Base-by-base conservation (phyloP, 2,888 invertebrate genomes). In the Macrosoma leucophasiata region DNA sequence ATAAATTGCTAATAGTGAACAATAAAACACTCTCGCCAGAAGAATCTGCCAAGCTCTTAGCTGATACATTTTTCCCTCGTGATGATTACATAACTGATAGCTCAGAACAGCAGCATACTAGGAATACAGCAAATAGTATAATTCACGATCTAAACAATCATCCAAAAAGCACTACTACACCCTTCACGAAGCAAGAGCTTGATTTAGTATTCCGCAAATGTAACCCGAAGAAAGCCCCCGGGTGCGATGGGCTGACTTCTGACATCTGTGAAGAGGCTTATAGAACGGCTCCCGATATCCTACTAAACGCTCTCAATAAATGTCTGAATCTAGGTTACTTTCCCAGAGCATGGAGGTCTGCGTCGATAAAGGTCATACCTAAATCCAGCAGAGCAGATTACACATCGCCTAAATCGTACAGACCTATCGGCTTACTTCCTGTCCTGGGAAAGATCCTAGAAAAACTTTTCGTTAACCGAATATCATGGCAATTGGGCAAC, bases 291-390 rank as follows among this genome's bases (percentile, higher is more conserved):
- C 8, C 4, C 3, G 24, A 28, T 2, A 1, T 31, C 5, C 31
- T 19, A 10, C 11, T 37, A 7, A 11, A 13, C 1, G 6, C 39
- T 5, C n/a, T 13, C 2, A 41, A 41, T 14, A 26, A 13, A 10
- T 41, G 37, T 10, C 25, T 41, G 1, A n/a, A 23, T 13, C 13
- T 14, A 9, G 34, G 34, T 4, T 11, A 35, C n/a, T 46, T 46
- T 23, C 44, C 46, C 3, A 29, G 8, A n/a, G 2, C 6, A 3
- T 48, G 48, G 48, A 46, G 41, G 15, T 10, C 24, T 1, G 43
- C 41, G 1, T 15, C 18, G 4, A 34, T 48, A 12, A 25, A 13
- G 2, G 12, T 39, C 2, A 23, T 48, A 1, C 22, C 33, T 2
- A 48, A 48, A 24, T 23, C 40, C 1, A 39, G 41, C 0, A 42